Base-by-base conservation (phyloP, 2,797 vertebrate genomes). In the Neopelma chrysocephalum region DNA sequence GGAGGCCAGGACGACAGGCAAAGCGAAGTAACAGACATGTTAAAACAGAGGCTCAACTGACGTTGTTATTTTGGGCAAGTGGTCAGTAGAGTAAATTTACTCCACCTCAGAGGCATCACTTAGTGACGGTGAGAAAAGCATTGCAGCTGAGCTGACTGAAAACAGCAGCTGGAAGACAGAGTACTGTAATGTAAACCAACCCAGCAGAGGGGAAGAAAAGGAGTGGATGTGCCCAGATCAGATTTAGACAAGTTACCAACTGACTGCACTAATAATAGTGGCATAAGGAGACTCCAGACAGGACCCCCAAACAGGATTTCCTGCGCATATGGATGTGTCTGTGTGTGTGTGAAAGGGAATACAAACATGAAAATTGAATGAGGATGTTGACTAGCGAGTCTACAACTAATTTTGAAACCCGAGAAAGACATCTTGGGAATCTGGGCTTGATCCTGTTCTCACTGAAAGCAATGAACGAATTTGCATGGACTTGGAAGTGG, bases 201-300 rank as follows among this genome's bases (percentile, higher is more conserved):
- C 54, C 76, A 68, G 82, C 21, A 21, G 48, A 94, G 93, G 87
- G 83, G 73, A 96, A 96, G 96, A 96, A 87, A 78, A 69, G 47
- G 69, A 96, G 94, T 70, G 82, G 91, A 97, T 86, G 91, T 97
- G 96, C 91, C 94, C 95, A 96, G 97, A 97, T 98, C 98, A 98
- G 93, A 98, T 98, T 98, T 98, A 98, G 98, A 98, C 97, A 97
- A 96, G 98, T 98, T 98, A 98, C 98, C 98, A 98, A 97, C 97
- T 95, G 97, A 97, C 97, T 89, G 98, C 97, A 98, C 98, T 98
- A 98, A 98, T 98, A 98, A 98, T 98, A 97, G 91, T 47, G 77
- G 93, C 98, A 98, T 95, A 97, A 98, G 97, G 98, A 98, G 97
- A 96, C 76, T 87, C 79, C 62, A 91, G 89, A 75, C 69, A 87